Percentiles rank a stretch among this genome's conserved stretches.
Evolutionary conservation across 2,113 vertebrate species (phyloP).

Genomic region (Oreochromis tanganicae): DNA sequence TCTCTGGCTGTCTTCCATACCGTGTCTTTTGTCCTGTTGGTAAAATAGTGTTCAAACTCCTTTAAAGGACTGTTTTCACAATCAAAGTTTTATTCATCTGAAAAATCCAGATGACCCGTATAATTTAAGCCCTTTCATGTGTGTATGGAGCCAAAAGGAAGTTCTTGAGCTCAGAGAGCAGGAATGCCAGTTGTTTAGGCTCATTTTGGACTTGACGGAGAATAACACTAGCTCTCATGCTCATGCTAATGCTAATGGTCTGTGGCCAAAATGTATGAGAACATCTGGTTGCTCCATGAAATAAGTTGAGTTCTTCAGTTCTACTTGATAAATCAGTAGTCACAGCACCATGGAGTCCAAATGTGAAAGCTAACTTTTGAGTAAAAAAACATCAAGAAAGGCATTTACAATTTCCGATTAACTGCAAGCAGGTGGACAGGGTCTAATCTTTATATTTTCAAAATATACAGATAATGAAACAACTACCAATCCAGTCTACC

Average conservation of each 20-base stretch:
- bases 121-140: neutral
- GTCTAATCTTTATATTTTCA: neutral
- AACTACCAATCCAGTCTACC: neutral
- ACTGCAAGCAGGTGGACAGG: neutral
- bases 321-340: neutral
- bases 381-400: neutral
- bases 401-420: neutral
- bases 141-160: neutral
- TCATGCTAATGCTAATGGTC: neutral
- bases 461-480: neutral
- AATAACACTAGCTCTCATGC: accelerated
- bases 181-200: neutral
- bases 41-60: accelerated
- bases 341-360: neutral
- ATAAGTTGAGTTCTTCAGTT: neutral
- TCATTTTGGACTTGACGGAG: neutral
- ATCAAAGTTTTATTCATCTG: neutral
- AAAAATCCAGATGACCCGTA: neutral
- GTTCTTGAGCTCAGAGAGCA: neutral
- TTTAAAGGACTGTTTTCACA: neutral
- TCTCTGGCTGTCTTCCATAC: neutral
- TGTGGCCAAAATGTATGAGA: neutral
- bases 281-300: neutral
- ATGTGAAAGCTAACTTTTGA: neutral
- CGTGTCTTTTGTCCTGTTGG: neutral